A percentile compares a stretch with the other conserved stretches of the same genome.
These are phyloP conservation scores for Bucorvus abyssinicus DNA, from an alignment of 2,797 vertebrate species.

Conservation along the genomic window DNA sequence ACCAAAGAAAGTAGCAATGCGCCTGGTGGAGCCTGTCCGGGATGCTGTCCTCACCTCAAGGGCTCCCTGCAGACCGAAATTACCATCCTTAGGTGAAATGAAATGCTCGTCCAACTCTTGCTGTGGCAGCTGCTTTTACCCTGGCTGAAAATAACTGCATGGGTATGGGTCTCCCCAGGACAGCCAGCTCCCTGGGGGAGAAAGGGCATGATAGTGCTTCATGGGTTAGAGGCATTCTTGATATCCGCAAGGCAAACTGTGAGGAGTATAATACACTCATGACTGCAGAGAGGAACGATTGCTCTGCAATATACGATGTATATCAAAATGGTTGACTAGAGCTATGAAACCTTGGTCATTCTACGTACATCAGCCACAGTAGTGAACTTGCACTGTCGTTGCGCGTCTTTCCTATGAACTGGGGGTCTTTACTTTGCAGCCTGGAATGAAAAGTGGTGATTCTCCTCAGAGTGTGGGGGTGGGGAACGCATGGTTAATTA, in stretches of 20 bases:
- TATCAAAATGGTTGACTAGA: not conserved
- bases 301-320: not conserved
- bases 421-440: not conserved
- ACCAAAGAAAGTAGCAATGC: not conserved
- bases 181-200: not conserved
- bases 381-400: not conserved
- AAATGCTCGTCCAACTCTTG: not conserved
- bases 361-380: not conserved
- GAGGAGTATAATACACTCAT: not conserved
- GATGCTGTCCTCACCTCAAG: not conserved
- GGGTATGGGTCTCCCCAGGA: not conserved
- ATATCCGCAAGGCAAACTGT: not conserved
- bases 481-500: not conserved
- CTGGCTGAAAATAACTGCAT: conserved; percentile 1
- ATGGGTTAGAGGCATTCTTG: not conserved
- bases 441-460: not conserved
- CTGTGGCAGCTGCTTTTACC: conserved; percentile 1
- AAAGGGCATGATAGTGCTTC: not conserved
- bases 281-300: not conserved
- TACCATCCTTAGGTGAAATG: not conserved
- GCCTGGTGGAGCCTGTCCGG: not conserved
- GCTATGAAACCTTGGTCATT: not conserved
- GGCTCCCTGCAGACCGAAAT: not conserved
- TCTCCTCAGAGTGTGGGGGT: not conserved
- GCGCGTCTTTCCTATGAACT: not conserved